A percentile compares a stretch with the other conserved stretches of the same genome.
Evolutionary conservation across 1,140 invertebrate genomes (phyloP).

Genomic region (Zaprionus davidi): DNA sequence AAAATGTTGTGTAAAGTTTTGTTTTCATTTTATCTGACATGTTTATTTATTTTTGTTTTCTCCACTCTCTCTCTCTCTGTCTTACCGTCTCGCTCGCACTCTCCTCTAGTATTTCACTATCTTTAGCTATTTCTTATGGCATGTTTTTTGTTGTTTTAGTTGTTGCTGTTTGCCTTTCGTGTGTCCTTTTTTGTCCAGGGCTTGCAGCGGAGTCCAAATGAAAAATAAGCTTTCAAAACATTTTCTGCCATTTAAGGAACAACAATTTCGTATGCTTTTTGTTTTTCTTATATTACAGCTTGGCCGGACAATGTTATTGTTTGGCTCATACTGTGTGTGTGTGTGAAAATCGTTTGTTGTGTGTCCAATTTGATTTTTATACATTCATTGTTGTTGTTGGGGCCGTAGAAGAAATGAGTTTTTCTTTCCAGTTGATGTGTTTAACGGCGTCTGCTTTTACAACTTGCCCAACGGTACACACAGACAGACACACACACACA

Average conservation of each 20-base stretch:
- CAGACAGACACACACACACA: not conserved
- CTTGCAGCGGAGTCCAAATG: conserved; percentile 61
- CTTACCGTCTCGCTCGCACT: conserved; percentile 1
- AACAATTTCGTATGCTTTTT: conserved; percentile 74
- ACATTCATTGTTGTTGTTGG: conserved; percentile 42
- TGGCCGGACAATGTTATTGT: conserved; percentile 71
- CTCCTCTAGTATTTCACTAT: conserved; percentile 66
- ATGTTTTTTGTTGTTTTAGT: conserved; percentile 49
- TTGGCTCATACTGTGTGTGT: conserved; percentile 13
- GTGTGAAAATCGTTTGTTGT: conserved; percentile 52
- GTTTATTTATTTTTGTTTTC: conserved; percentile 78
- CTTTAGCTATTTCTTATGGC: conserved; percentile 77
- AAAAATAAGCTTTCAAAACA: conserved; percentile 81
- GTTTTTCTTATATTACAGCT: conserved; percentile 77
- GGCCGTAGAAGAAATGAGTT: conserved; percentile 74
- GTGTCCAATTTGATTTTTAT: conserved; percentile 80
- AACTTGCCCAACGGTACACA: conserved; percentile 57
- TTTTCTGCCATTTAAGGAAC: conserved; percentile 81
- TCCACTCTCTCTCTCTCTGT: not conserved
- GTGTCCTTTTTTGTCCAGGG: conserved; percentile 54
- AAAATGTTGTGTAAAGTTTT: conserved; percentile 78
- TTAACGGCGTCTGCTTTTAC: conserved; percentile 81
- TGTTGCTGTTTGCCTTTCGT: conserved; percentile 48
- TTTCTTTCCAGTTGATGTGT: conserved; percentile 80
- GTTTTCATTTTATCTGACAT: conserved; percentile 81